Conservation (phyloP, 2,888 invertebrate genomes). For the Tinea semifulvella region DNA sequence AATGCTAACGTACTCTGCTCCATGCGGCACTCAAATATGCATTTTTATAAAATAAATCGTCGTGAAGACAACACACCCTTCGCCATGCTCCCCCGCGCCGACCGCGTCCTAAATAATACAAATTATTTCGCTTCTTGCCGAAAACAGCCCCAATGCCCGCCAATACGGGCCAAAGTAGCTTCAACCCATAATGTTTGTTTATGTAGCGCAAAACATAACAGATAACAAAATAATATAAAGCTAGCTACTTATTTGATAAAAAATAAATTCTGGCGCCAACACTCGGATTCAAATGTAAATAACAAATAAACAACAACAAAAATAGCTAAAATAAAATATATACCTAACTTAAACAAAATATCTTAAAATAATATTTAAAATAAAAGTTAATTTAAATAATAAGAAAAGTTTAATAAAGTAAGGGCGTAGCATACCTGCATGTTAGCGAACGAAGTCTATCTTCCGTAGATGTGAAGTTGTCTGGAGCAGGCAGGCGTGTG, state of each 20-base stretch:
- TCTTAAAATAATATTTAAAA: background rate
- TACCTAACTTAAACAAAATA: background rate
- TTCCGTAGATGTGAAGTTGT: background rate
- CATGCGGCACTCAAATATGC: no score
- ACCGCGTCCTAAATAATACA: constrained; percentile 5
- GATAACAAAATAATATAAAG: background rate
- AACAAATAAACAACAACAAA: background rate
- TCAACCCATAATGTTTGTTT: background rate
- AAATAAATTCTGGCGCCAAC: background rate
- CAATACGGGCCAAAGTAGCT: background rate
- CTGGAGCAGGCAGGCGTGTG: background rate
- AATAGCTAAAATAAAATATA: background rate
- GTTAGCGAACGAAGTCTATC: background rate
- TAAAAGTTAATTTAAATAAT: background rate
- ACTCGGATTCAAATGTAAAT: background rate
- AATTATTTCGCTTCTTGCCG: constrained; percentile 1
- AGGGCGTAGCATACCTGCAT: background rate
- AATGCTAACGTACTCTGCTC: no score
- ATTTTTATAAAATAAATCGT: background rate
- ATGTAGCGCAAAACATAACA: background rate
- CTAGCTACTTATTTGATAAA: background rate
- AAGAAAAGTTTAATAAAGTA: background rate
- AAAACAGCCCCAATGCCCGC: background rate
- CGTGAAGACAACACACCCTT: background rate
- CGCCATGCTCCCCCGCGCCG: constrained; percentile 5